These are phyloP conservation scores for Lasioglossum oenotherae DNA, from an alignment of 2,888 invertebrate species.

Conservation along the genomic window DNA sequence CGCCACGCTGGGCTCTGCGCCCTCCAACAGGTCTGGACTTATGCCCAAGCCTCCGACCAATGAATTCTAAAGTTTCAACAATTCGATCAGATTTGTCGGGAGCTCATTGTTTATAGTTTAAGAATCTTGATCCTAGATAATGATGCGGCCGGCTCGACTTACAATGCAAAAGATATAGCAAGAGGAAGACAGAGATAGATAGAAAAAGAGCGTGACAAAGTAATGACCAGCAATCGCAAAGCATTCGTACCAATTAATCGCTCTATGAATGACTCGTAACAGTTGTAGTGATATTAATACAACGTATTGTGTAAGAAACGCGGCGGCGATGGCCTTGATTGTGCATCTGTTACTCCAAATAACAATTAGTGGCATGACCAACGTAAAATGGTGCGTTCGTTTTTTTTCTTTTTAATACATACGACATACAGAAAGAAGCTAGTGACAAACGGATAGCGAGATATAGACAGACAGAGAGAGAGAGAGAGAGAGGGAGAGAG, in stretches of 20 bases:
- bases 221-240: constrained; percentile 38
- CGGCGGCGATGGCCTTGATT: constrained; percentile 4
- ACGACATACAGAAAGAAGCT: neutral
- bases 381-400: constrained; percentile 11
- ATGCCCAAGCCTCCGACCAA: constrained; percentile 83
- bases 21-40: constrained; percentile 82
- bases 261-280: constrained; percentile 18
- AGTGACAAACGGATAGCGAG: neutral
- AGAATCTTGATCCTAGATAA: constrained; percentile 41
- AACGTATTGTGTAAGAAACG: constrained; percentile 24
- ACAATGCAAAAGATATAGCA: constrained; percentile 4
- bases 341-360: constrained; percentile 29
- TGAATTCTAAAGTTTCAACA: constrained; percentile 80
- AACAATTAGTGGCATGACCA: constrained; percentile 34
- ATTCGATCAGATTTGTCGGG: constrained; percentile 60
- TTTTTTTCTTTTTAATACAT: neutral
- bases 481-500: neutral
- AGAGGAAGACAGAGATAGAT: neutral
- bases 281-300: constrained; percentile 10
- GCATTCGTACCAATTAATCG: constrained; percentile 19
- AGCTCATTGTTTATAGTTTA: neutral
- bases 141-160: constrained; percentile 37
- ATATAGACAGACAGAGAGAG: neutral
- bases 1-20: constrained; percentile 82
- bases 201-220: neutral